These are phyloP conservation scores for Agrypnus murinus DNA, from an alignment of 2,888 invertebrate genomes.

Conservation along the genomic window DNA sequence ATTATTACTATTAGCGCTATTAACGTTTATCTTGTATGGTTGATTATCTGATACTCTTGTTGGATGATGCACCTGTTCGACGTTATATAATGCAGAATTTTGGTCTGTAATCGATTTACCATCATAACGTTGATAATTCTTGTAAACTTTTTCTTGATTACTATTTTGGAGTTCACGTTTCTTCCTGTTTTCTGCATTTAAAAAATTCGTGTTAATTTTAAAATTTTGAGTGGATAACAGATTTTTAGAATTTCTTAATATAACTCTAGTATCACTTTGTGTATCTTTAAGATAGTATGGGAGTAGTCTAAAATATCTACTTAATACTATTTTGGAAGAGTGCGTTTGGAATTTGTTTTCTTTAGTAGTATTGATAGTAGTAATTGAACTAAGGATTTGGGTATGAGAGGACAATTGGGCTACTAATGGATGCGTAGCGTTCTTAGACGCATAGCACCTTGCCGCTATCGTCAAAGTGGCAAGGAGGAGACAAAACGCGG, in stretches of 20 bases:
- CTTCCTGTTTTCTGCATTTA: conserved; percentile 51
- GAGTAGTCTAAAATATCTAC: conserved; percentile 61
- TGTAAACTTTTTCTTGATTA: conserved; percentile 49
- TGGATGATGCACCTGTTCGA: conserved; percentile 13
- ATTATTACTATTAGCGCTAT: no score
- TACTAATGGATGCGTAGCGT: conserved; percentile 60
- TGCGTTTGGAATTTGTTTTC: conserved; percentile 64
- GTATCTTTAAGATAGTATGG: conserved; percentile 60
- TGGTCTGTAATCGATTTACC: conserved; percentile 34
- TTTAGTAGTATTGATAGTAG: conserved; percentile 51
- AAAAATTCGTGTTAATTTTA: conserved; percentile 47
- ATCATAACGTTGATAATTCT: conserved; percentile 41
- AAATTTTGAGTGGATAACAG: conserved; percentile 59
- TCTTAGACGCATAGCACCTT: conserved; percentile 75
- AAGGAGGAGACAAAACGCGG: conserved; percentile 65
- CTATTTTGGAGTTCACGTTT: conserved; percentile 56
- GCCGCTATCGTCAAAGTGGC: conserved; percentile 75
- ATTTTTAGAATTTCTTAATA: conserved; percentile 61
- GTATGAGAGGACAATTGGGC: conserved; percentile 59
- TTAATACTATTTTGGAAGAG: conserved; percentile 68
- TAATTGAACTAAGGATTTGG: conserved; percentile 53
- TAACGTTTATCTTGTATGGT: neutral
- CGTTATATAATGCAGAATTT: conserved; percentile 32
- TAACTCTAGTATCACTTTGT: conserved; percentile 67
- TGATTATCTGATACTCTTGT: neutral